These are phyloP conservation scores for Patiria miniata DNA, from an alignment of 35 echinoderm and acorn worm species.

Conservation along the genomic window DNA sequence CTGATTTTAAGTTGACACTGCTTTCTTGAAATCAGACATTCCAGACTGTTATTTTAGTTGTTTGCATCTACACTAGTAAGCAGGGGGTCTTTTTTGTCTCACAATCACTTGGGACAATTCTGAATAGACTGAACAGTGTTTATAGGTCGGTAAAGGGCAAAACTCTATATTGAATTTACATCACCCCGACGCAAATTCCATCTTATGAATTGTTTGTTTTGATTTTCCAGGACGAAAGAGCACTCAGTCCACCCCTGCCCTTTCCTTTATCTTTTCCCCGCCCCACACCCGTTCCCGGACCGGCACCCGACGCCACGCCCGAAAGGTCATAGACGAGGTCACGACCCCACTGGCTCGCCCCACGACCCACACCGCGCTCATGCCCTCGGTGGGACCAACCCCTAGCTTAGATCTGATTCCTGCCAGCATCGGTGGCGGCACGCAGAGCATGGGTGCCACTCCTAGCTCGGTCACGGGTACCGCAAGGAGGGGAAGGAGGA, in stretches of 20 bases:
- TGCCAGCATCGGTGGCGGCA: background rate
- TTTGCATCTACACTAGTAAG: too few species aligned
- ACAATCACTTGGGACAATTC: too few species aligned
- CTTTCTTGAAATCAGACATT: too few species aligned
- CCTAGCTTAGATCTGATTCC: background rate
- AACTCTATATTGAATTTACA: too few species aligned
- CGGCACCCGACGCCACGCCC: slow-evolving; percentile 53
- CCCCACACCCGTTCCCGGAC: slow-evolving; percentile 69
- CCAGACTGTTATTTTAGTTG: too few species aligned
- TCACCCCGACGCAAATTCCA: too few species aligned
- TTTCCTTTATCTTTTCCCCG: slow-evolving; percentile 86
- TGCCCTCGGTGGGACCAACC: slow-evolving; percentile 32
- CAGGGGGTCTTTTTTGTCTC: too few species aligned
- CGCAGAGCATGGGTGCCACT: background rate
- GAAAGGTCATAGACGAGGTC: slow-evolving; percentile 24
- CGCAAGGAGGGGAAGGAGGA: background rate
- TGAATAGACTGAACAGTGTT: too few species aligned
- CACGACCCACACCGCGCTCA: background rate
- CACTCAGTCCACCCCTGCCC: slow-evolving; percentile 26
- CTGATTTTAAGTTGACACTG: too few species aligned
- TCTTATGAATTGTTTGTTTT: too few species aligned
- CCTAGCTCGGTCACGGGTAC: background rate
- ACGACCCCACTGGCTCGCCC: slow-evolving; percentile 31
- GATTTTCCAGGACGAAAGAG: slow-evolving; percentile 29
- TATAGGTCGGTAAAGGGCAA: too few species aligned